These are phyloP conservation scores for Colius striatus DNA, from an alignment of 2,113 vertebrate species.

Conservation along the genomic window DNA sequence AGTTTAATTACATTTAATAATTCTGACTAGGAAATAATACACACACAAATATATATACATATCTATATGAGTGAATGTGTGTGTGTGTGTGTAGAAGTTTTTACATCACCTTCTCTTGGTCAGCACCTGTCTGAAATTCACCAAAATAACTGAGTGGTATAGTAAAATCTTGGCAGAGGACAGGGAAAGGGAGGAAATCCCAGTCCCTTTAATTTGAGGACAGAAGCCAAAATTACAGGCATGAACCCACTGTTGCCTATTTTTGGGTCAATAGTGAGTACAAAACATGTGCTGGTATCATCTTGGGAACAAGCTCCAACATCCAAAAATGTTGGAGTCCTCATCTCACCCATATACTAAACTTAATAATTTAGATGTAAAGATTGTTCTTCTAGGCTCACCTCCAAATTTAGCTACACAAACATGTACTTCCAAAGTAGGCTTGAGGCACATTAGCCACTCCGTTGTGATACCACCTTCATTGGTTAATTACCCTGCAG, in stretches of 20 bases:
- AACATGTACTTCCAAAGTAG: constrained; percentile 44
- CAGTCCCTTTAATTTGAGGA: background rate
- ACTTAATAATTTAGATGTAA: constrained; percentile 1
- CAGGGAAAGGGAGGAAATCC: background rate
- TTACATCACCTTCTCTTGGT: background rate
- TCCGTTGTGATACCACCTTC: background rate
- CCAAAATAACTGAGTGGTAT: background rate
- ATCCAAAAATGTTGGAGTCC: constrained; percentile 9
- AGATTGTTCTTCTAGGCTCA: constrained; percentile 36
- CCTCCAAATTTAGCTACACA: constrained; percentile 25
- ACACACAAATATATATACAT: background rate
- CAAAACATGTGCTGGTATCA: background rate
- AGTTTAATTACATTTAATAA: constrained; percentile 44
- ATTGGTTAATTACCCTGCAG: background rate
- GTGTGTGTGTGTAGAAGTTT: background rate
- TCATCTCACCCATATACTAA: background rate
- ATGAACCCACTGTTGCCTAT: background rate
- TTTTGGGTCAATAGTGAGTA: background rate
- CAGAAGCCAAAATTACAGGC: background rate
- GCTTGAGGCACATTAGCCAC: background rate
- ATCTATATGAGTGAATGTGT: background rate
- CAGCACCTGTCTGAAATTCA: background rate
- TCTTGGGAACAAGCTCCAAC: background rate
- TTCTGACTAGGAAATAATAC: constrained; percentile 25
- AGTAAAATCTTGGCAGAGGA: constrained; percentile 5